phyloP scores from a whole-genome alignment of 2,113 vertebrate genomes.

The Canis aureus region DNA sequence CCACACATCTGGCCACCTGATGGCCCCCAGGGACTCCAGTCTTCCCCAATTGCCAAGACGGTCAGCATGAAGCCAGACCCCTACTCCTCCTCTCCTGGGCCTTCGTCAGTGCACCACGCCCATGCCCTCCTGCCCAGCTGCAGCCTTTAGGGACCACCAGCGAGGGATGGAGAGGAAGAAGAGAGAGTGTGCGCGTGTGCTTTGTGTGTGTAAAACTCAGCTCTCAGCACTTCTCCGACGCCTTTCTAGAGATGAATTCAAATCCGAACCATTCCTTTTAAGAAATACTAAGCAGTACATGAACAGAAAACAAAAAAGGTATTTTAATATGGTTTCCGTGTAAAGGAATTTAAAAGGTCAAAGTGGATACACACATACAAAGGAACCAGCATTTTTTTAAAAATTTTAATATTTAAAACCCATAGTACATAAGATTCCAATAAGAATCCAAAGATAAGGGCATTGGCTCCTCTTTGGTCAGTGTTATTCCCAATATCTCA shows the following conservation, averaged over 20 bases:
- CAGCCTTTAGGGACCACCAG: not conserved
- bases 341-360: not conserved
- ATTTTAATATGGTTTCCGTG: not conserved
- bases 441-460: not conserved
- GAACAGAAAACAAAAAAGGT: not conserved
- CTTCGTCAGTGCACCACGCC: not conserved
- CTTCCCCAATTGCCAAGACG: not conserved
- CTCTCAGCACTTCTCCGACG: not conserved
- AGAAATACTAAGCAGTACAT: not conserved
- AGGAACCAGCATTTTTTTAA: not conserved
- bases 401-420: not conserved
- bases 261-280: not conserved
- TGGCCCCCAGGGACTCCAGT: not conserved
- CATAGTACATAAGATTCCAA: not conserved
- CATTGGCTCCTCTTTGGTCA: not conserved
- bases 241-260: not conserved
- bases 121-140: not conserved
- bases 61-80: not conserved
- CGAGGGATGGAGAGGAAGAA: not conserved
- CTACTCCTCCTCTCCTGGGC: not conserved
- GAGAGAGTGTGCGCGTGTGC: not conserved
- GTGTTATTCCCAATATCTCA: not conserved
- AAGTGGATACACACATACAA: not conserved
- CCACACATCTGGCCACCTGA: not conserved
- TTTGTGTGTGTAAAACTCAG: not conserved